phyloP scores from a whole-genome alignment of 2,888 invertebrate genomes.

The Pheosia gnoma region DNA sequence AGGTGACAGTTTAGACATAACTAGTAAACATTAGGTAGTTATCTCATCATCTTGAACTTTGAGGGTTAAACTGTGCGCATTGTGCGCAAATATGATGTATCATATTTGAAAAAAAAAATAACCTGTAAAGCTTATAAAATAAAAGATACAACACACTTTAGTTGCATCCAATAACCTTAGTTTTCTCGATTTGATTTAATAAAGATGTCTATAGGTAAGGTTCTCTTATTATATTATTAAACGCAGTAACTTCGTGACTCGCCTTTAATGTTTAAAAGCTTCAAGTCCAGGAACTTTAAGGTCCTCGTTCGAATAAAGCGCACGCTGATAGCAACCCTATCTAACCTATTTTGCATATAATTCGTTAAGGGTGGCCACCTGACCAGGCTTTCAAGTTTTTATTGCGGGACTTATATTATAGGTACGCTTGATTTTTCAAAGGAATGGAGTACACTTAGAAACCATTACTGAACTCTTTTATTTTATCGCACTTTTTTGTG shows the following conservation, averaged over 20 bases:
- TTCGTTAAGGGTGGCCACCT: constrained; percentile 9
- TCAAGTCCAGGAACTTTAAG: not conserved
- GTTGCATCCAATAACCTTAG: too few relatives aligned
- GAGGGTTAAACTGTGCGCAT: too few relatives aligned
- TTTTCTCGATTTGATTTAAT: too few relatives aligned
- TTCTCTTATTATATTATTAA: not conserved
- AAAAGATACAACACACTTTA: too few relatives aligned
- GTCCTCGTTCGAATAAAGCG: constrained; percentile 4
- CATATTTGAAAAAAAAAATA: too few relatives aligned
- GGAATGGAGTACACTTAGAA: not conserved
- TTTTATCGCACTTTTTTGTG: constrained; percentile 8
- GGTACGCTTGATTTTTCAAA: constrained; percentile 3
- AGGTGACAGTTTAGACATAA: too few relatives aligned
- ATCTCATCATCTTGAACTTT: too few relatives aligned
- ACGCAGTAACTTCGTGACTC: not conserved
- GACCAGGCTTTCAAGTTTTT: not conserved
- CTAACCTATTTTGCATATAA: not conserved
- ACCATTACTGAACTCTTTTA: constrained; percentile 3
- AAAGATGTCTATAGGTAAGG: too few relatives aligned
- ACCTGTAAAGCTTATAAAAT: too few relatives aligned
- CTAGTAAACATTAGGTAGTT: too few relatives aligned
- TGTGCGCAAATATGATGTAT: too few relatives aligned
- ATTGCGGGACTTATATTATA: too few relatives aligned
- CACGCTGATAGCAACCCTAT: constrained; percentile 12
- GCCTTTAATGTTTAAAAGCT: constrained; percentile 1